Evolutionary conservation across 2,888 invertebrate species (phyloP).

Genomic region (Andrena marginata): DNA sequence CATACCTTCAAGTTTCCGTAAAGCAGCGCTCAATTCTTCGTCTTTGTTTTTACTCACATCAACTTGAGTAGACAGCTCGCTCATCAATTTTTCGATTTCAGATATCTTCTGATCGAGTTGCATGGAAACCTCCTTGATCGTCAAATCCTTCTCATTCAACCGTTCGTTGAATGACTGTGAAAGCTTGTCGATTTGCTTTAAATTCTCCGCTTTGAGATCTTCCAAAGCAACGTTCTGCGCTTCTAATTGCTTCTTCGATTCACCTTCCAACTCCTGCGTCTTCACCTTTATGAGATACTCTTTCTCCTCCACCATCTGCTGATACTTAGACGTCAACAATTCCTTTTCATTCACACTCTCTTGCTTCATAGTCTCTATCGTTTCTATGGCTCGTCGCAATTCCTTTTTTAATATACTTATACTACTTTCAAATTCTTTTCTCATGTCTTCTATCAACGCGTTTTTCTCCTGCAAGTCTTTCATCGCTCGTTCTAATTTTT

Average conservation of each 20-base stretch:
- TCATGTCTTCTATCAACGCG: slow-evolving; percentile 81
- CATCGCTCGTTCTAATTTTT: slow-evolving; percentile 82
- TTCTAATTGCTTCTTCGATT: slow-evolving; percentile 68
- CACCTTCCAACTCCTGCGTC: slow-evolving; percentile 68
- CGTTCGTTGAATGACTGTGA: slow-evolving; percentile 84
- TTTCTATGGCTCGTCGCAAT: slow-evolving; percentile 76
- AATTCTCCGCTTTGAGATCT: slow-evolving; percentile 72
- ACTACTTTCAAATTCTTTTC: slow-evolving; percentile 78
- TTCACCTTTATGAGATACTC: slow-evolving; percentile 83
- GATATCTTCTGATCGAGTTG: slow-evolving; percentile 86
- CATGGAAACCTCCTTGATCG: slow-evolving; percentile 86
- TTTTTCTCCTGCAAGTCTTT: slow-evolving; percentile 81
- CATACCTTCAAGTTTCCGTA: slow-evolving; percentile 77
- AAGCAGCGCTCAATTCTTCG: slow-evolving; percentile 84
- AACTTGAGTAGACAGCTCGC: slow-evolving; percentile 86
- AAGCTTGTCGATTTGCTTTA: slow-evolving; percentile 71
- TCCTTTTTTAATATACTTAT: slow-evolving; percentile 76
- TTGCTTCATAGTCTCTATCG: slow-evolving; percentile 84
- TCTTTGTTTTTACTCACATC: slow-evolving; percentile 85
- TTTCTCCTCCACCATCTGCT: slow-evolving; percentile 86
- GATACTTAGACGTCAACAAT: slow-evolving; percentile 85
- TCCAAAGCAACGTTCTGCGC: slow-evolving; percentile 70
- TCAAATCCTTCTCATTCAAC: slow-evolving; percentile 86
- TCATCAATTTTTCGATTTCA: slow-evolving; percentile 86
- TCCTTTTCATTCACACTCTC: slow-evolving; percentile 84